phyloP scores from a whole-genome alignment of 2,797 vertebrate genomes.

The Sandelia bainsii region DNA sequence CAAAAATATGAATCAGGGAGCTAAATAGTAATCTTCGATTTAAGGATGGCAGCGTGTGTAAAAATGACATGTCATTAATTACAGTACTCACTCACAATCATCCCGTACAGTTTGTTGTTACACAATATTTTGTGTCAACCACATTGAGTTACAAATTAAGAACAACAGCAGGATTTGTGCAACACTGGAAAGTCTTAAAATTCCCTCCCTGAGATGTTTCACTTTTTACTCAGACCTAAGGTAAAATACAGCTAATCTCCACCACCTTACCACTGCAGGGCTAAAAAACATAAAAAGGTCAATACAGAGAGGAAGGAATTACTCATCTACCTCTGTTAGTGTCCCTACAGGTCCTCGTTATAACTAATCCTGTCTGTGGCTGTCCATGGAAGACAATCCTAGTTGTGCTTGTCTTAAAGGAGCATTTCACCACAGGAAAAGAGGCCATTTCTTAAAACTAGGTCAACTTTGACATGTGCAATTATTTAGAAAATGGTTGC shows the following conservation, averaged over 20 bases:
- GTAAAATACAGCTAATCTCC: conserved; percentile 15
- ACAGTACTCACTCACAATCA: conserved; percentile 3
- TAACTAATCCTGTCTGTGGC: conserved; percentile 51
- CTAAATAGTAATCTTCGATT: conserved; percentile 14
- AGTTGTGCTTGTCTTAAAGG: conserved; percentile 2
- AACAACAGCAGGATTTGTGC: background rate
- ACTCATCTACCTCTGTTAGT: conserved; percentile 26
- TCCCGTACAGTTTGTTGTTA: background rate
- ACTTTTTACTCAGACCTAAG: conserved; percentile 6
- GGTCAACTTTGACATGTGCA: background rate
- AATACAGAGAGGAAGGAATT: conserved; percentile 42
- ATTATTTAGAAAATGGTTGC: background rate
- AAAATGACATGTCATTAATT: background rate
- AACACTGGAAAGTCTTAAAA: conserved; percentile 10
- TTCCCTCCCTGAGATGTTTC: background rate
- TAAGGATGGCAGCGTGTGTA: background rate
- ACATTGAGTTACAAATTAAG: conserved; percentile 1
- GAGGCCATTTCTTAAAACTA: background rate
- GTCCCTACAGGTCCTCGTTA: conserved; percentile 60
- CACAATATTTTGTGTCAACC: background rate
- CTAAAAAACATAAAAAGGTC: conserved; percentile 63
- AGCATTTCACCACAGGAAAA: background rate
- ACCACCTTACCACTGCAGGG: conserved; percentile 8
- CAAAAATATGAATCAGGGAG: conserved; percentile 2
- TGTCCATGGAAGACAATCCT: conserved; percentile 22